Evolutionary conservation across 1,140 invertebrate species (phyloP), one percentile per base, ranked within the genome.

Genomic region (Zaprionus capensis): DNA sequence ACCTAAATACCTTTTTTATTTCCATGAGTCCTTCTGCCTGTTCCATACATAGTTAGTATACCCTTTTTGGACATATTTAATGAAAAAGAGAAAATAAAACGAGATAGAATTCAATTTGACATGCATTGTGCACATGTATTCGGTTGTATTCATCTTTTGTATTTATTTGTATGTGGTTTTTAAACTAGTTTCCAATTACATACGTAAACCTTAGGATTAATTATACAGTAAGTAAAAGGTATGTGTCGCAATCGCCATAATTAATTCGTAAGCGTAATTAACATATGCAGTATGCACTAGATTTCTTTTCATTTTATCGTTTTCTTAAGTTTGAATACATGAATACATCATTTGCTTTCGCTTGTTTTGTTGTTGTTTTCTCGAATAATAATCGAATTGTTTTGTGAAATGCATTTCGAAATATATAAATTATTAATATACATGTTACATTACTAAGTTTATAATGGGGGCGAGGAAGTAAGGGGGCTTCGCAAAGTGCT

Each of bases 101-200:
- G 22, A 51, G 24, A 24, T 51, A 24, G 4, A 20, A 66, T 67
- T 74, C 57, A 69, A 62, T 69, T 71, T 56, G 64, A 46, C 34
- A 57, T 56, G 64, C 51, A 5, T 22, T 14, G 38, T 49, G 51
- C 58, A 68, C 44, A 71, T 71, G 28, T 15, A 49, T 41, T 34
- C 44, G 65, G 44, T 59, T 71, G 62, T 68, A 64, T 76, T 76
- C 61, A 71, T 55, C 12, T 59, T 65, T 71, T 26, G 49, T 49
- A 55, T 76, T 76, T 76, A 76, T 76, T 65, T 65, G 26, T 64
- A 76, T 63, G 41, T 71, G 59, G 44, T 76, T 62, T 71, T 76
- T 69, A 76, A 71, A 71, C 73, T 76, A 76, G 56, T 71, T 76
- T 76, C 61, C 73, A 76, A 71, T 76, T 76, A 76, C 68, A 65